Evolutionary conservation across 2,113 vertebrate species (phyloP).

Genomic region (Heterochromis multidens): DNA sequence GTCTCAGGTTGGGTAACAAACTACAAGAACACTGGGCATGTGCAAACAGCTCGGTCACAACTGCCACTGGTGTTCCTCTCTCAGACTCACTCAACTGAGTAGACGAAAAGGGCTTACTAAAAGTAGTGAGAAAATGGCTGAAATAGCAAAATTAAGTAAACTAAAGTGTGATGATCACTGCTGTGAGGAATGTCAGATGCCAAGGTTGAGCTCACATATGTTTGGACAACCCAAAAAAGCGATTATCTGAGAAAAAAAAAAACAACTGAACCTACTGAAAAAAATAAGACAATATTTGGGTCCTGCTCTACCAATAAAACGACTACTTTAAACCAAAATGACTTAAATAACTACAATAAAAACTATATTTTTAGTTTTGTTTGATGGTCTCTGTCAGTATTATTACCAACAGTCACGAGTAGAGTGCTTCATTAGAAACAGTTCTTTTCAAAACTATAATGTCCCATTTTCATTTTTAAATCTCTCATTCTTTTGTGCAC

Average conservation of each 20-base stretch:
- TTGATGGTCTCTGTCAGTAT: not conserved
- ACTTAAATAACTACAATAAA: not conserved
- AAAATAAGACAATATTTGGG: not conserved
- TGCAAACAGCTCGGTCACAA: not conserved
- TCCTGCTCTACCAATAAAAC: not conserved
- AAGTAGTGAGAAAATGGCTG: not conserved
- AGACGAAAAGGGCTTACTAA: not conserved
- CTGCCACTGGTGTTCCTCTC: not conserved
- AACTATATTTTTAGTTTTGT: not conserved
- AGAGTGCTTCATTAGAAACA: not conserved
- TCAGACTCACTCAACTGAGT: not conserved
- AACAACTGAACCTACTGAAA: not conserved
- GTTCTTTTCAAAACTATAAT: not conserved
- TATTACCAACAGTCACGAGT: not conserved
- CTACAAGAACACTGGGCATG: not conserved
- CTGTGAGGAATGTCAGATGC: not conserved
- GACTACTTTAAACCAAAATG: not conserved
- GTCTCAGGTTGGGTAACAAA: not conserved
- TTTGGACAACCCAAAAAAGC: not conserved
- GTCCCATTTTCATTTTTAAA: not conserved
- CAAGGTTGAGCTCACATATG: not conserved
- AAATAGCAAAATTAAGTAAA: no score
- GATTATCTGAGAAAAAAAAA: not conserved
- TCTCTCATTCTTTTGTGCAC: not conserved
- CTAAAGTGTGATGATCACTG: no score